Conservation (phyloP, 2,113 vertebrate genomes). For the Jacana jacana region DNA sequence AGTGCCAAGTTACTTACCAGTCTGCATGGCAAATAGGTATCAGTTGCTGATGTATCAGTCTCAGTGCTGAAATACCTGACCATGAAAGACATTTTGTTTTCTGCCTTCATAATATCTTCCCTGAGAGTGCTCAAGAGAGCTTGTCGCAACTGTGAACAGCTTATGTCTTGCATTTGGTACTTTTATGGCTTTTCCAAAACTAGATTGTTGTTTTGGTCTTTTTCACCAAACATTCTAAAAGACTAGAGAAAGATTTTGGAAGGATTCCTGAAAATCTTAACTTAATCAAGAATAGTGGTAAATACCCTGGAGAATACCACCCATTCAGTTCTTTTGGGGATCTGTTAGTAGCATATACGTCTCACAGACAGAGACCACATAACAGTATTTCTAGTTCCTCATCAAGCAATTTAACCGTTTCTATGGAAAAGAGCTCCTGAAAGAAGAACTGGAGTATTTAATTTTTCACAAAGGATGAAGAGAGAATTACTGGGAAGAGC, state of each 20-base stretch:
- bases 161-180: neutral
- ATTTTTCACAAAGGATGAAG: neutral
- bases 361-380: neutral
- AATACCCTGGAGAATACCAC: neutral
- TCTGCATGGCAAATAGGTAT: slow-evolving; percentile 18
- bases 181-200: neutral
- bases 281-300: neutral
- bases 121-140: neutral
- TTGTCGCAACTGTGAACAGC: neutral
- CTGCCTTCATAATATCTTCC: neutral
- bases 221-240: neutral
- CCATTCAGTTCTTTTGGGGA: neutral
- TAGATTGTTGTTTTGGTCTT: neutral
- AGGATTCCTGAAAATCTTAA: neutral
- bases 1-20: slow-evolving; percentile 37
- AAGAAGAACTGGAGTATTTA: neutral
- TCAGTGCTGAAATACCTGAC: slow-evolving; percentile 7
- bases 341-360: neutral
- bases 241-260: neutral
- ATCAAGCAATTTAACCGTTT: neutral
- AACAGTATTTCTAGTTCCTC: neutral
- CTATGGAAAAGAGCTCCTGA: neutral
- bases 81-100: slow-evolving; percentile 13
- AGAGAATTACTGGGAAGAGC: neutral
- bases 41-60: slow-evolving; percentile 29